These are phyloP conservation scores for Aphelenchoides bicaudatus DNA, from an alignment of 2,888 invertebrate species.

Conservation along the genomic window DNA sequence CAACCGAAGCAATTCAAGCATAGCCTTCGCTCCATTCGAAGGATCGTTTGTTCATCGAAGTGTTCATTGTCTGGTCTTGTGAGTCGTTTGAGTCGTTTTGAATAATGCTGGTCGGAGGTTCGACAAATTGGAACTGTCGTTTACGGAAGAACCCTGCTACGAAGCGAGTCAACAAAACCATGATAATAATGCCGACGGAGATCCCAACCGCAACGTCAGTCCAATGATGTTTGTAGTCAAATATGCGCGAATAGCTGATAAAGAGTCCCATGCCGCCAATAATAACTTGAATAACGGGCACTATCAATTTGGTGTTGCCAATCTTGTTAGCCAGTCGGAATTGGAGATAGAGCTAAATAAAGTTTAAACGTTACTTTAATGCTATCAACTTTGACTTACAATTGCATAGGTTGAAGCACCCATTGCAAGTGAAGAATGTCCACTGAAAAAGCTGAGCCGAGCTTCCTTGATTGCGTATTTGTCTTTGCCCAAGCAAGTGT, in stretches of 20 bases:
- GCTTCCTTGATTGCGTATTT: slow-evolving; percentile 19
- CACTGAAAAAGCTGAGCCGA: slow-evolving; percentile 25
- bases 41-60: neutral
- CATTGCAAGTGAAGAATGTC: slow-evolving; percentile 22
- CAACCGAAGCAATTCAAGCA: no score
- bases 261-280: neutral
- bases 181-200: slow-evolving; percentile 68
- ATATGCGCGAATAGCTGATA: slow-evolving; percentile 19
- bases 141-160: neutral
- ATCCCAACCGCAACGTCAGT: slow-evolving; percentile 87
- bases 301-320: neutral
- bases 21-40: slow-evolving; percentile 10
- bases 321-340: neutral
- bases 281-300: neutral
- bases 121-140: neutral
- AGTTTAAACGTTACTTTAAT: neutral
- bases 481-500: neutral
- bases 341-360: slow-evolving; percentile 2
- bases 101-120: neutral
- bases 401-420: slow-evolving; percentile 7
- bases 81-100: neutral
- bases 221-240: slow-evolving; percentile 80
- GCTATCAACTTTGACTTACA: slow-evolving; percentile 8
- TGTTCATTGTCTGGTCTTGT: neutral
- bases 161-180: neutral